Evolutionary conservation across 2,888 invertebrate species (phyloP).

Genomic region (Liodrosophila aerea): DNA sequence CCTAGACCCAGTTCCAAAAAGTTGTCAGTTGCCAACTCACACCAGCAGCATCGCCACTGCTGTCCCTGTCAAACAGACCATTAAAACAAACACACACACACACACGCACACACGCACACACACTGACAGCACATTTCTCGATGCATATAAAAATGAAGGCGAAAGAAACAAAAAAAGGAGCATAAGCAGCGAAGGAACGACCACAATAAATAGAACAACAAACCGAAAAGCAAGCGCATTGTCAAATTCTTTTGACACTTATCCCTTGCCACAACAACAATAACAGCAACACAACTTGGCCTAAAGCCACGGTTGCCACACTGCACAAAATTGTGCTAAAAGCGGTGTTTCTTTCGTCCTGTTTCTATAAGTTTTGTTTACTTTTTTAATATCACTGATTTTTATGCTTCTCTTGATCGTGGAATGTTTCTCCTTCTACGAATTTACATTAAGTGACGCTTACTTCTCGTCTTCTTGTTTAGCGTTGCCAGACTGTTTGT

Average conservation of each 20-base stretch:
- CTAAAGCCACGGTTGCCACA: neutral
- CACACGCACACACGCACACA: constrained; percentile 6
- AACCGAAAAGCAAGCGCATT: constrained; percentile 56
- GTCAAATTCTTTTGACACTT: constrained; percentile 80
- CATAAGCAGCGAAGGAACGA: constrained; percentile 4
- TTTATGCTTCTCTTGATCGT: too few relatives aligned
- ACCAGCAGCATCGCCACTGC: constrained; percentile 3
- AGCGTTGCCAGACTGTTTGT: too few relatives aligned
- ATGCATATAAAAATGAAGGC: constrained; percentile 63
- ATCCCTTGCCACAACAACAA: constrained; percentile 57
- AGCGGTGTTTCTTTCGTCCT: too few relatives aligned
- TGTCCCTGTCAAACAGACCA: constrained; percentile 38
- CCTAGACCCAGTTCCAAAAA: constrained; percentile 8
- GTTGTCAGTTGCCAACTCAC: constrained; percentile 21
- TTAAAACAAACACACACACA: constrained; percentile 66
- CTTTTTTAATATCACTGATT: too few relatives aligned
- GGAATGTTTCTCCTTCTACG: too few relatives aligned
- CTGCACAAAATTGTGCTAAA: too few relatives aligned
- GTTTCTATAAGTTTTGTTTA: too few relatives aligned
- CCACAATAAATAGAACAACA: constrained; percentile 41
- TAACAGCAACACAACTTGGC: neutral
- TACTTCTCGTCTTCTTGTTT: too few relatives aligned
- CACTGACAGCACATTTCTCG: constrained; percentile 47
- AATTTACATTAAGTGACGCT: too few relatives aligned
- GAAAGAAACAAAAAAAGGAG: neutral